Evolutionary conservation across 1,140 invertebrate genomes (phyloP), one percentile per base, ranked within the genome.

Genomic region (Nephotettix cincticeps): DNA sequence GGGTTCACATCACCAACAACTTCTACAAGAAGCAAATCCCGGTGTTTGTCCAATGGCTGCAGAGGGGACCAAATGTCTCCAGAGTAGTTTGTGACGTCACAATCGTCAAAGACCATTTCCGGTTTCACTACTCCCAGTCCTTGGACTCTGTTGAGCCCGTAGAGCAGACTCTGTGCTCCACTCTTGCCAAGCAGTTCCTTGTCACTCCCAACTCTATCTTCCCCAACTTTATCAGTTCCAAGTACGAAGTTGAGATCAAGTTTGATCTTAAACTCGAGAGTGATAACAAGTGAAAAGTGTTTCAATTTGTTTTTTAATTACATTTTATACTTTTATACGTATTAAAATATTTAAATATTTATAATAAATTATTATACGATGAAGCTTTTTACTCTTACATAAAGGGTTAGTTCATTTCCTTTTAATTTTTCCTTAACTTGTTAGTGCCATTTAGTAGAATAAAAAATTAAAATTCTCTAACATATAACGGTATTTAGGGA

Each of bases 11-110:
- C 47, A 51, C 47, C 47, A 51, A 51, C 21, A 51, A 51, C 47
- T 51, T 51, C 47, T 51, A 51, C 47, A 51, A 51, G 47, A 51
- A 51, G 21, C 47, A 51, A n/a, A 51, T 51, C 21, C 47, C 47
- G 3, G 47, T 51, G 21, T 9, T 51, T n/a, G 47, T 51, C 21
- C 47, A 51, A n/a, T 51, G 47, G 47, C 14, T 51, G 19, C 47
- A 51, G 21, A 6, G 47, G 14, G 14, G 4, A 4, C n/a, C 47
- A 6, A 21, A n/a, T 3, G 47, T 51, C 3, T 51, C 47, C 14
- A 17, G 47, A 21, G 14, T 17, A 3, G 3, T 21, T 9, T 51
- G 47, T 51, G 47, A 51, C 47, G 47, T 51, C 47, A 51, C 14
- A 9, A n/a, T 51, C 3, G 47, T 51, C 14, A 51, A 51, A n/a